A percentile compares a stretch with the other conserved stretches of the same genome.
Conservation (phyloP, 2,888 invertebrate genomes). For the Epistrophella euchroma region DNA sequence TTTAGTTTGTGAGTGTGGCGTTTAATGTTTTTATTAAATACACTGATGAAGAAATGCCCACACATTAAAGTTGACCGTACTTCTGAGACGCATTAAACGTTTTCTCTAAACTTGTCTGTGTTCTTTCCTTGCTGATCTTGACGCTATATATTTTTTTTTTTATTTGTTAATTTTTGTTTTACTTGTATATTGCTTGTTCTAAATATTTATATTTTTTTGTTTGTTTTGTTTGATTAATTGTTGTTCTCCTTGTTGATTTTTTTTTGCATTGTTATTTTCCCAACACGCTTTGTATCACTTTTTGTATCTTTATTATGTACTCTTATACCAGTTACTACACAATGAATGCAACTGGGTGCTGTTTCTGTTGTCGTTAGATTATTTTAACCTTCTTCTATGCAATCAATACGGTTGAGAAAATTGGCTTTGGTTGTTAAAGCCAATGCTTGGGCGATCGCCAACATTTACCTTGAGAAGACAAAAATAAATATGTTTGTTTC, state of each 20-base stretch:
- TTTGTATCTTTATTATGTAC: constrained; percentile 69
- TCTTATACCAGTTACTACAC: constrained; percentile 73
- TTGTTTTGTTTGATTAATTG: constrained; percentile 32
- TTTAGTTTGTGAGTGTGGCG: constrained; percentile 39
- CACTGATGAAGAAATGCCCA: constrained; percentile 47
- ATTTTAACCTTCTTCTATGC: constrained; percentile 71
- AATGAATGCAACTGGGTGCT: constrained; percentile 74
- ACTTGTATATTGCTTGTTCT: constrained; percentile 32
- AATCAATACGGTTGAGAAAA: constrained; percentile 84
- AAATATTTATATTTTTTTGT: constrained; percentile 19
- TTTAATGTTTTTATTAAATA: constrained; percentile 28
- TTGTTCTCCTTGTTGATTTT: constrained; percentile 57
- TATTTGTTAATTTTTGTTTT: constrained; percentile 37
- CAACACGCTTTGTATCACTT: constrained; percentile 68
- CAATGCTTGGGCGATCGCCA: constrained; percentile 80
- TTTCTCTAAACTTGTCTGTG: constrained; percentile 56
- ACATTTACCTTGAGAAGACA: constrained; percentile 73
- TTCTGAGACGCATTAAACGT: constrained; percentile 57
- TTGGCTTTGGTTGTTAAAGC: constrained; percentile 82
- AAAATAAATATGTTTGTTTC: background rate
- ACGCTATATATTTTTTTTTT: constrained; percentile 36
- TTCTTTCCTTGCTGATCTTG: constrained; percentile 60
- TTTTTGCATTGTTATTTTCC: constrained; percentile 60
- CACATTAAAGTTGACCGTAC: constrained; percentile 44
- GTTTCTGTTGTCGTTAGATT: constrained; percentile 76